Percentiles rank a stretch among this genome's conserved stretches.
Conservation (phyloP, 2,113 vertebrate species). For the Pangasianodon gigas region DNA sequence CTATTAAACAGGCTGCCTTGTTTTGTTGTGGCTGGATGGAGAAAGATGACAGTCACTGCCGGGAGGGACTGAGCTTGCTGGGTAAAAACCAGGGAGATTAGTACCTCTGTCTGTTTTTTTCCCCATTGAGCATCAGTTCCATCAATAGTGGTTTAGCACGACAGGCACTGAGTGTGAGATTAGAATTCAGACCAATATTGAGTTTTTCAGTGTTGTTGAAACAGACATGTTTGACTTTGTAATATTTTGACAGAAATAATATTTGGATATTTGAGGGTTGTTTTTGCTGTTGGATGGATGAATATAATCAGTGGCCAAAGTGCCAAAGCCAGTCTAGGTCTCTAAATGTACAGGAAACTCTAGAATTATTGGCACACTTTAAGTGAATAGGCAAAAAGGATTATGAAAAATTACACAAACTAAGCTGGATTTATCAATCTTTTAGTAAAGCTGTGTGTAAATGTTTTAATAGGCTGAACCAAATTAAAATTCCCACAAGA, state of each 20-base stretch:
- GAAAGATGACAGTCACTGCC: conserved; percentile 44
- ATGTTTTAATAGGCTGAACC: background rate
- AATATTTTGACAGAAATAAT: conserved; percentile 25
- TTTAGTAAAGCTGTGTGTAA: background rate
- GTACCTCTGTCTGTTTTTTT: background rate
- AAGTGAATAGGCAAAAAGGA: background rate
- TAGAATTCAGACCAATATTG: conserved; percentile 29
- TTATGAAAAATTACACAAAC: background rate
- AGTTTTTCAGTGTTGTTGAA: conserved; percentile 21
- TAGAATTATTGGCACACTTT: background rate
- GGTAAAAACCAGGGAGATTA: conserved; percentile 7
- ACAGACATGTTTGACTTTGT: conserved; percentile 11
- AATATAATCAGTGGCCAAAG: background rate
- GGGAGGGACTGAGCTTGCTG: conserved; percentile 21
- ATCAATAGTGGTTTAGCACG: conserved; percentile 28
- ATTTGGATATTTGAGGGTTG: conserved; percentile 26
- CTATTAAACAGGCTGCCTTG: conserved; percentile 59
- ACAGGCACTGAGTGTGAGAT: background rate
- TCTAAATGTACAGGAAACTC: background rate
- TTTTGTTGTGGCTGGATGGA: conserved; percentile 58
- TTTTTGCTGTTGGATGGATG: conserved; percentile 15
- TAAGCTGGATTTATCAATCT: background rate
- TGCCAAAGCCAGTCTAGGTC: background rate
- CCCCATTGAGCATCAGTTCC: background rate
- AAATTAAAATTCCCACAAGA: background rate